phyloP scores from a whole-genome alignment of 30 jellyfish, hydroid and myxozoan species.

The Aurelia aurita complex sp. Pacific region DNA sequence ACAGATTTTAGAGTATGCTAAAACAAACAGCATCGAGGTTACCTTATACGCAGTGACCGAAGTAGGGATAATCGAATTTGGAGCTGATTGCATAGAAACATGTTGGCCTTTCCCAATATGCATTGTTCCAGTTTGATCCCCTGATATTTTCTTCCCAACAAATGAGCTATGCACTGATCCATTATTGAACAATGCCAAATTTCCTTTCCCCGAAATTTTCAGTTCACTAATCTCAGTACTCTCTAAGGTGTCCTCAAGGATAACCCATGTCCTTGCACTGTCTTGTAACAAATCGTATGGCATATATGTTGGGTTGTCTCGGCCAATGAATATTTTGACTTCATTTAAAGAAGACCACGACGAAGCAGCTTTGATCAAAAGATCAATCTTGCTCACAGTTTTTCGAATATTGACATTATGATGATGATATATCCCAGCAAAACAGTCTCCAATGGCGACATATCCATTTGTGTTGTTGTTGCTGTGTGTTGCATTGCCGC shows the following conservation, averaged over 20 bases:
- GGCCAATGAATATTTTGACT: constrained; percentile 34
- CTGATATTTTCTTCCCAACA: constrained; percentile 23
- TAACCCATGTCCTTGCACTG: constrained; percentile 60
- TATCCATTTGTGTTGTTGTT: constrained; percentile 32
- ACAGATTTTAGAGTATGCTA: too few species aligned
- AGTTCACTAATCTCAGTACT: constrained; percentile 6
- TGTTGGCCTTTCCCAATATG: constrained; percentile 46
- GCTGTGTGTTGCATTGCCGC: background rate
- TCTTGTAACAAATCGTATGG: constrained; percentile 36
- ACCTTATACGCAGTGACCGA: constrained; percentile 54
- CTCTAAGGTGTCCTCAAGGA: constrained; percentile 22
- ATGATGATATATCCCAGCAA: constrained; percentile 10
- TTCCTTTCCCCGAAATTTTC: constrained; percentile 41
- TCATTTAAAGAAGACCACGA: constrained; percentile 55
- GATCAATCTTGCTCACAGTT: constrained; percentile 10
- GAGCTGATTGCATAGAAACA: constrained; percentile 31
- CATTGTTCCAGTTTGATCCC: constrained; percentile 57
- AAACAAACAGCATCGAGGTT: too few species aligned
- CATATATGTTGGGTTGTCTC: constrained; percentile 33
- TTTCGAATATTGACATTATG: constrained; percentile 17
- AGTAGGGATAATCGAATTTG: constrained; percentile 44
- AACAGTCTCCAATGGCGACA: constrained; percentile 46
- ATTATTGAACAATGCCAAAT: constrained; percentile 37
- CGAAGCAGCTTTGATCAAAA: constrained; percentile 6
- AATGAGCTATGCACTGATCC: background rate